phyloP scores from a whole-genome alignment of 2,113 vertebrate species.

The Cygnus atratus region DNA sequence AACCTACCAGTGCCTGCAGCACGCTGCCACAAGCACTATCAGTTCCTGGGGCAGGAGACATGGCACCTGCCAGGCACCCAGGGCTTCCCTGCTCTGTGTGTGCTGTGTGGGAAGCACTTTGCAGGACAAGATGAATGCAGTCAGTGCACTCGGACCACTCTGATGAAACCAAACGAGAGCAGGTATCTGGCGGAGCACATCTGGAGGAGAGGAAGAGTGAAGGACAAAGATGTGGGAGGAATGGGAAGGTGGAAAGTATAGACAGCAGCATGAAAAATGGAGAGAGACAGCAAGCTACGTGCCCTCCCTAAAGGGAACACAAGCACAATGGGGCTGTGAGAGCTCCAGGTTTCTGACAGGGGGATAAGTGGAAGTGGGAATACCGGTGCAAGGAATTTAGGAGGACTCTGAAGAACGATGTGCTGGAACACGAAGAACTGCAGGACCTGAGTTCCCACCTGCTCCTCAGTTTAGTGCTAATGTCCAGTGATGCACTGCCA shows the following conservation, averaged over 20 bases:
- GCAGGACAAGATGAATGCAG: not conserved
- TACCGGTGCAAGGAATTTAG: not conserved
- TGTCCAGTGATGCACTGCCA: not conserved
- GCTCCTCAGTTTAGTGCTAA: not conserved
- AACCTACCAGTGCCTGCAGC: conserved; percentile 8
- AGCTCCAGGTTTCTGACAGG: not conserved
- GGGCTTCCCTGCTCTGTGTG: not conserved
- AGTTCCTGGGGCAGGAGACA: not conserved
- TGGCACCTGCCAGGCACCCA: not conserved
- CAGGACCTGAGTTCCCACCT: not conserved
- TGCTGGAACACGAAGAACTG: not conserved
- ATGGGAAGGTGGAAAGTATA: not conserved
- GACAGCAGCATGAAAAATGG: not conserved
- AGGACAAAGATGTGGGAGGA: conserved; percentile 7
- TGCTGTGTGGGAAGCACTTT: not conserved
- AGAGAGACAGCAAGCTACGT: not conserved
- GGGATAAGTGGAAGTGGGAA: conserved; percentile 22
- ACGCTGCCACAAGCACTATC: not conserved
- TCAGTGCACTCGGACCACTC: not conserved
- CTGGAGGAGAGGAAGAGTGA: not conserved
- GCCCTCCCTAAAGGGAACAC: not conserved
- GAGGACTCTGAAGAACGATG: not conserved
- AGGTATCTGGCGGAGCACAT: not conserved
- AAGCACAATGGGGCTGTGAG: not conserved
- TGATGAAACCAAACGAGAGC: not conserved